Evolutionary conservation across 2,888 invertebrate species (phyloP).

Genomic region (Tenodera sinensis): DNA sequence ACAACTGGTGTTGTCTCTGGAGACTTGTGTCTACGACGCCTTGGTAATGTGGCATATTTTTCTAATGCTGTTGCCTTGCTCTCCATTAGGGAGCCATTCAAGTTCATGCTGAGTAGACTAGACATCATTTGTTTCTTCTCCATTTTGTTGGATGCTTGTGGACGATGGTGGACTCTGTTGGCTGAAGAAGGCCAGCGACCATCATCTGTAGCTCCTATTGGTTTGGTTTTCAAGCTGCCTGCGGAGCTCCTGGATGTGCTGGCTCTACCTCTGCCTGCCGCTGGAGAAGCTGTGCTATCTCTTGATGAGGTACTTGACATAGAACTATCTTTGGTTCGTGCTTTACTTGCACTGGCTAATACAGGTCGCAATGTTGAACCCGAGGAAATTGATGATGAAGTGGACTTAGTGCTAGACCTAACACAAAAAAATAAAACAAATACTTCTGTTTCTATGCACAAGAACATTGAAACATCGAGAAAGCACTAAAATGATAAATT

Average conservation of each 20-base stretch:
- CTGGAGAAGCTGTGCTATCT: neutral
- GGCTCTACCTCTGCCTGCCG: neutral
- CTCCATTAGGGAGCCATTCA: conserved; percentile 39
- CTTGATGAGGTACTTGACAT: neutral
- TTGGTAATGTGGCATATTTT: conserved; percentile 74
- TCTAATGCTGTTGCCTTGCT: conserved; percentile 56
- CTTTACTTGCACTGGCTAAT: neutral
- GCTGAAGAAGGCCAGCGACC: conserved; percentile 63
- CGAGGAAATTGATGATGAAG: neutral
- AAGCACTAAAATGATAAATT: too few species aligned
- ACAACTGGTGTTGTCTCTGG: conserved; percentile 45
- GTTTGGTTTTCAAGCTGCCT: neutral
- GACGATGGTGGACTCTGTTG: conserved; percentile 41
- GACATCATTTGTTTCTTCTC: conserved; percentile 10
- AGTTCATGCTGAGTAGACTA: conserved; percentile 22
- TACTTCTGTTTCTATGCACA: too few species aligned
- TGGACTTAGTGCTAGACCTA: neutral
- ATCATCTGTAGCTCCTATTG: conserved; percentile 50
- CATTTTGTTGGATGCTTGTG: conserved; percentile 10
- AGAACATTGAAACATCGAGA: too few species aligned
- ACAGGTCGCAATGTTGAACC: neutral
- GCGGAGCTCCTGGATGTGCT: neutral
- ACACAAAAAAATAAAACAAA: neutral
- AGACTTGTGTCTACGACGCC: conserved; percentile 65
- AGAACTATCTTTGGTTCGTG: neutral